phyloP scores from a whole-genome alignment of 2,888 invertebrate genomes.

The Lampropteryx suffumata region DNA sequence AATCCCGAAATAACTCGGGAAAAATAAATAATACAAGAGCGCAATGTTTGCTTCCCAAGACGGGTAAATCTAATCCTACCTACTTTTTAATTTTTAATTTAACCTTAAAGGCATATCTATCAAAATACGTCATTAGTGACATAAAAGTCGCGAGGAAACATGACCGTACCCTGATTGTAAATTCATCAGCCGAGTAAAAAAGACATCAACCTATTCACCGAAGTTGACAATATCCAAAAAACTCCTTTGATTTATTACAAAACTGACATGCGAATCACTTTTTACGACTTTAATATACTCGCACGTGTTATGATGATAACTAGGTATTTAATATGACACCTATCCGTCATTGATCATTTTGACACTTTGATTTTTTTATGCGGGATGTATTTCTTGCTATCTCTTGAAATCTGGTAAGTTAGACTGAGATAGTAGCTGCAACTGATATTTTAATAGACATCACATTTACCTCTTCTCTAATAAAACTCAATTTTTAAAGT shows the following conservation, averaged over 20 bases:
- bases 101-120: too few species aligned
- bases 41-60: too few species aligned
- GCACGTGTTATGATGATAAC: constrained; percentile 44
- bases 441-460: constrained; percentile 32
- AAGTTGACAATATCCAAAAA: constrained; percentile 19
- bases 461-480: constrained; percentile 41
- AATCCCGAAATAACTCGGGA: too few species aligned
- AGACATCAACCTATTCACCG: constrained; percentile 23
- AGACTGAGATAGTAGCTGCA: constrained; percentile 25
- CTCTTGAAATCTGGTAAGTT: constrained; percentile 6
- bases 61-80: too few species aligned
- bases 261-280: constrained; percentile 48
- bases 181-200: constrained; percentile 10
- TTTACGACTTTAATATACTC: constrained; percentile 41
- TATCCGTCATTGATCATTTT: constrained; percentile 45
- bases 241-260: constrained; percentile 34
- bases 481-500: constrained; percentile 50
- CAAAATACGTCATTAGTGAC: neutral
- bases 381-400: constrained; percentile 19
- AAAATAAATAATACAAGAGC: too few species aligned
- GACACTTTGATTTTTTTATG: constrained; percentile 25
- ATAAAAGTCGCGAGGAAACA: too few species aligned
- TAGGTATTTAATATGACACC: constrained; percentile 30
- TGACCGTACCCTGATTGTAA: too few species aligned
- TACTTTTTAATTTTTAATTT: too few species aligned